Conservation (phyloP, 2,888 invertebrate genomes). For the Pegoplata infirma region DNA sequence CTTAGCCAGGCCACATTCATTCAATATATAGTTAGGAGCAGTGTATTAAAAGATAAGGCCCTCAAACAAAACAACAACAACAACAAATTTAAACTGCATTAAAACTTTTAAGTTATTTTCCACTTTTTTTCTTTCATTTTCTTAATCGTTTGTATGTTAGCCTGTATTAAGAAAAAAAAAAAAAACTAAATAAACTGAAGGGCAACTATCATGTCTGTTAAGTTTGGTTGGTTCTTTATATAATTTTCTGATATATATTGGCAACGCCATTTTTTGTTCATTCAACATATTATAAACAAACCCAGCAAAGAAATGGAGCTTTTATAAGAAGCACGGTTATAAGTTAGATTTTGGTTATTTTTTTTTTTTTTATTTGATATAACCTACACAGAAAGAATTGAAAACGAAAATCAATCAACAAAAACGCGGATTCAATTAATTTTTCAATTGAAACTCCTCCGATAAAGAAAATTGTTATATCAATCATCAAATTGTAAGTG, state of each 20-base stretch:
- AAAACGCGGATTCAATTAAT: too few species aligned
- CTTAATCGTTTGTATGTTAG: constrained; percentile 47
- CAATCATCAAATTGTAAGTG: too few species aligned
- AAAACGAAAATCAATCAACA: too few species aligned
- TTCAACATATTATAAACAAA: not conserved
- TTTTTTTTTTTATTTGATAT: too few species aligned
- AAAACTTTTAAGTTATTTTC: constrained; percentile 60
- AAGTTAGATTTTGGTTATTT: too few species aligned
- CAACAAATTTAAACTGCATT: constrained; percentile 58
- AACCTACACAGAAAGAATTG: too few species aligned
- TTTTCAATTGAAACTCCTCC: too few species aligned
- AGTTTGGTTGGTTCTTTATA: constrained; percentile 22
- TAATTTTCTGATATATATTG: constrained; percentile 50
- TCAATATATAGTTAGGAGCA: constrained; percentile 52
- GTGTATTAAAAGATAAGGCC: constrained; percentile 62
- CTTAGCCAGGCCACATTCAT: constrained; percentile 37
- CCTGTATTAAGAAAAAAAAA: not conserved
- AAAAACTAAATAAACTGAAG: constrained; percentile 38
- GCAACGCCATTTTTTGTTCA: constrained; percentile 38
- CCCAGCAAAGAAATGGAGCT: too few species aligned
- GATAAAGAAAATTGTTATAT: too few species aligned
- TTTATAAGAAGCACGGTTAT: too few species aligned
- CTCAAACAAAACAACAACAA: constrained; percentile 52
- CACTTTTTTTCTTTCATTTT: constrained; percentile 44
- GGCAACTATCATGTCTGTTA: constrained; percentile 53